phyloP scores from a whole-genome alignment of 2,113 vertebrate genomes.

The Ciconia maguari region DNA sequence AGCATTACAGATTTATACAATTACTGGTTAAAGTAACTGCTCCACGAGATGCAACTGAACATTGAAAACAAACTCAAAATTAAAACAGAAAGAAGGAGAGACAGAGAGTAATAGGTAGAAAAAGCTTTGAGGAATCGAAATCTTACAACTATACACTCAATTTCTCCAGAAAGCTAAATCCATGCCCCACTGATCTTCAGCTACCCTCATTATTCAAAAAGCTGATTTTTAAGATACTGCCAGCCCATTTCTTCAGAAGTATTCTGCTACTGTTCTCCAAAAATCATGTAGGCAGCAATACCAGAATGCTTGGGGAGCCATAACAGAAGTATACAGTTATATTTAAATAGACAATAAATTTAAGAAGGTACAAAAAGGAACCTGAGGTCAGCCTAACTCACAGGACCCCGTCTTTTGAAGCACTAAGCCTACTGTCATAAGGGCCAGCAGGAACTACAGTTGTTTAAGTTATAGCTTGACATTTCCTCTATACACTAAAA shows the following conservation, averaged over 20 bases:
- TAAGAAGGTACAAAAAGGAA: neutral
- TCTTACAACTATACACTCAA: neutral
- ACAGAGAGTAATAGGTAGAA: neutral
- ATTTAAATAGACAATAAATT: neutral
- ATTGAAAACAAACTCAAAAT: neutral
- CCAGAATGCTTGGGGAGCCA: neutral
- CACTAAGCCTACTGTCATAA: neutral
- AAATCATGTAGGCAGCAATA: neutral
- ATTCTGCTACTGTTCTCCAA: neutral
- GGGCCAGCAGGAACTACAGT: neutral
- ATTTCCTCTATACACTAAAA: neutral
- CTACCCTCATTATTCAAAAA: neutral
- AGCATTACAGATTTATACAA: neutral
- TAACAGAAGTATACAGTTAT: neutral
- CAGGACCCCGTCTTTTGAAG: neutral
- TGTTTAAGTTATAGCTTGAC: neutral
- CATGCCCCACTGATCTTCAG: neutral
- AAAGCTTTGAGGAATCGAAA: neutral
- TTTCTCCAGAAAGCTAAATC: neutral
- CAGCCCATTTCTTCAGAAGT: neutral
- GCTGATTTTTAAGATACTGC: neutral
- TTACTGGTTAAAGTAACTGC: neutral
- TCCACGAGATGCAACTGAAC: neutral
- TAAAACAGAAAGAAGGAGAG: neutral
- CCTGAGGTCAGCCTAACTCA: neutral